phyloP scores from a whole-genome alignment of 2,113 vertebrate species.

The Lamprologus callipterus region DNA sequence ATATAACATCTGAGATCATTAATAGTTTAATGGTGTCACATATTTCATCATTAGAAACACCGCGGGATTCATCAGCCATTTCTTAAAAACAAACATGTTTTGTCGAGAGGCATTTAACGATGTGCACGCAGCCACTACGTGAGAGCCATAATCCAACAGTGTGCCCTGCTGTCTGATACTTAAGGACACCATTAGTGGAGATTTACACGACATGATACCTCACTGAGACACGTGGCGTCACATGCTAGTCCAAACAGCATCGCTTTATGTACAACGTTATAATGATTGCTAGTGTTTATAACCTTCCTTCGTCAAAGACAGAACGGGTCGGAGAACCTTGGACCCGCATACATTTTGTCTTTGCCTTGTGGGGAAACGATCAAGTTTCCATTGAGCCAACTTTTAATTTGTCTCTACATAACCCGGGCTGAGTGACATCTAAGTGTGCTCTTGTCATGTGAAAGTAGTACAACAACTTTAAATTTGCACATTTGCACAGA shows the following conservation, averaged over 20 bases:
- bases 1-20: background rate
- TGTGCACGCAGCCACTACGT: background rate
- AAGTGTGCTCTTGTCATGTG: background rate
- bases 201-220: constrained; percentile 24
- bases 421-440: fast-evolving
- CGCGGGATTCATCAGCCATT: background rate
- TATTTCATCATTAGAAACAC: background rate
- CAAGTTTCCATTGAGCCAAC: background rate
- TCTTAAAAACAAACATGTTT: background rate
- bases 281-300: background rate
- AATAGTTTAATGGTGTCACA: background rate
- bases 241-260: background rate
- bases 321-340: fast-evolving
- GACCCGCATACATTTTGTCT: background rate
- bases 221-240: background rate
- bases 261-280: background rate
- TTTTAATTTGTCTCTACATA: background rate
- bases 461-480: background rate
- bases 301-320: fast-evolving
- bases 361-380: background rate
- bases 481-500: background rate
- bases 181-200: constrained; percentile 21
- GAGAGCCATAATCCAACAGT: background rate
- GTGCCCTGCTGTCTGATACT: constrained; percentile 30
- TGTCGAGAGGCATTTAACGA: background rate